Evolutionary conservation across 2,113 vertebrate species (phyloP), one percentile per base, ranked within the genome.

Genomic region (Nibea albiflora): DNA sequence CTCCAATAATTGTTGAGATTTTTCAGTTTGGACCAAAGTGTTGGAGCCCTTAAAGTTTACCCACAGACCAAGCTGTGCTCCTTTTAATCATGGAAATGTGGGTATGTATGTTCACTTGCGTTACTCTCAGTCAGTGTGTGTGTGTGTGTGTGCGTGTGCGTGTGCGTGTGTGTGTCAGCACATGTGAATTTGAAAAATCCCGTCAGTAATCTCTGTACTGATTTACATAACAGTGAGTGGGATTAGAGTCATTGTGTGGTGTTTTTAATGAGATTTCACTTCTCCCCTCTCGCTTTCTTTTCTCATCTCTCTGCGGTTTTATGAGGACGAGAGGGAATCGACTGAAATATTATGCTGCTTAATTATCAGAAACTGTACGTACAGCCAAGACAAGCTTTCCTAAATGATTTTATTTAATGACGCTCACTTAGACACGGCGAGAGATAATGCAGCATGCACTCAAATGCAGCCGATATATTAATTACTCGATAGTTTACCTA

Each of bases 211-310:
- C 88, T 85, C 73, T 9, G 14, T 47, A n/a, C 65, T 75, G 15
- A 77, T 94, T 94, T 90, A 80, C 84, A 90, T 92, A 92, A 92
- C 87, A 80, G 71, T 58, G 72, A 57, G 52, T 60, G 73, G 83
- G 90, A 94, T 93, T 93, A 90, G 66, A 91, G 83, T 89, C 82
- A 89, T 92, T 89, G 84, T 57, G 69, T 60, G 78, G 84, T 70
- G 84, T 78, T 85, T 85, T 82, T 78, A 88, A 88, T 86, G 79
- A 88, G 80, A 91, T 90, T 90, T 85, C 4, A 76, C 76, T 76
- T 62, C 63, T 64, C 47, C 42, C 53, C 68, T 70, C 46, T 61
- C 35, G 42, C 28, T 72, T 26, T 14, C 42, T 81, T 80, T 64
- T 70, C 44, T 49, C 28, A 10, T 78, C 53, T 70, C 57, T 39